Conservation (phyloP, 2,797 vertebrate species). For the Sebastes paucispinis region DNA sequence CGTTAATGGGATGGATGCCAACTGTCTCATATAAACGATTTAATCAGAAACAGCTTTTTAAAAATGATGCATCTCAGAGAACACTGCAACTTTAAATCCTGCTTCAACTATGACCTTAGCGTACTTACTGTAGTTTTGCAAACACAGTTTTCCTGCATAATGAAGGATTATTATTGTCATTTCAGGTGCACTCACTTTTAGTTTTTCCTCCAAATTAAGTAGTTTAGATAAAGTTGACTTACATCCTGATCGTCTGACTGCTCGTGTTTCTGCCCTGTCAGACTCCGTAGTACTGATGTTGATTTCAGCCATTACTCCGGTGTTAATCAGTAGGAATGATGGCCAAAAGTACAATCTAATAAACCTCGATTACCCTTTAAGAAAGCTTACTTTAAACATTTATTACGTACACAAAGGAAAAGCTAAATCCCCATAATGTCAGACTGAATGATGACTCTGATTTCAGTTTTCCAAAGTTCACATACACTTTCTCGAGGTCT, state of each 20-base stretch:
- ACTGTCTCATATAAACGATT: neutral
- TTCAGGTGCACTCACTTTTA: neutral
- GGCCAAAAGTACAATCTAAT: neutral
- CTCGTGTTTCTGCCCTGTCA: neutral
- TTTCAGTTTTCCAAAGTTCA: conserved; percentile 47
- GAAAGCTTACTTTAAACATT: neutral
- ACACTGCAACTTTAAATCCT: no score
- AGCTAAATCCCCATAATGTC: conserved; percentile 18
- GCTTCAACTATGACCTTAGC: neutral
- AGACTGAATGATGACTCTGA: conserved; percentile 16
- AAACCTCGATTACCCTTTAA: neutral
- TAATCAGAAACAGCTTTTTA: neutral
- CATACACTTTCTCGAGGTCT: conserved; percentile 32
- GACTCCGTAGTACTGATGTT: neutral
- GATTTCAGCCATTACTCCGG: neutral
- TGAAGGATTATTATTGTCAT: neutral
- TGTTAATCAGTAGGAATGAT: neutral
- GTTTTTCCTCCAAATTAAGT: neutral
- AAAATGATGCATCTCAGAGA: neutral
- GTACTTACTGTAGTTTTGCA: neutral
- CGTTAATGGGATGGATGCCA: neutral
- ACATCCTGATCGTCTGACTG: no score
- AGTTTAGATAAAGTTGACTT: neutral
- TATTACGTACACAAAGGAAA: conserved; percentile 12
- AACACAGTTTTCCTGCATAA: neutral